Evolutionary conservation across 2,113 vertebrate species (phyloP), one percentile per base, ranked within the genome.

Genomic region (Stictonetta naevosa): DNA sequence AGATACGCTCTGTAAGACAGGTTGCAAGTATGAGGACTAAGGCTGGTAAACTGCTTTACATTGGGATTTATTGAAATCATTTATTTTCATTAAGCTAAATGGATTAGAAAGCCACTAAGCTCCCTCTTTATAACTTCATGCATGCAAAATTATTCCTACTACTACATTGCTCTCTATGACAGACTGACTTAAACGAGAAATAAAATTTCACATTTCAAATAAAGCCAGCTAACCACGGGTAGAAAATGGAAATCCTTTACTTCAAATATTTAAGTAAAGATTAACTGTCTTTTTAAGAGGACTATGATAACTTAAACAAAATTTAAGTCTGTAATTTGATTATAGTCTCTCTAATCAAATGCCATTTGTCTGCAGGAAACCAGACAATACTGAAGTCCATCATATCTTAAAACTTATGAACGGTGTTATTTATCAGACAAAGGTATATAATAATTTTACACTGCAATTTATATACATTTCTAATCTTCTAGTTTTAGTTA

Each of bases 231-330:
- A 83, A 95, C 87, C 53, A 74, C 38, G 10, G 12, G 50, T 6
- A 42, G 53, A 76, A 92, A 87, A 87, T 15, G 33, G 63, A 19
- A 5, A 64, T 66, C 76, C 74, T 72, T 84, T 38, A 94, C 67
- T 92, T 85, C 36, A 92, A 89, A 88, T 87, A 95, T 77, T 96
- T 93, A 83, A 92, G 73, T 85, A 84, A 85, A 92, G 78, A 92
- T 95, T 95, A 94, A 52, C 59, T 91, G 46, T 62, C 84, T 66
- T 78, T 89, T 76, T 11, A 76, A 87, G 66, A 79, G 23, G 29
- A 74, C 52, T 88, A 56, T 84, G 75, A 81, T 1, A 82, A 58
- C 13, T 95, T 75, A 82, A 82, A 75, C 18, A 38, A 62, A 81
- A 87, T 79, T 90, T 91, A 87, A 40, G 60, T 40, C 36, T 83